Evolutionary conservation across 2,113 vertebrate species (phyloP).

Genomic region (Neofelis nebulosa): DNA sequence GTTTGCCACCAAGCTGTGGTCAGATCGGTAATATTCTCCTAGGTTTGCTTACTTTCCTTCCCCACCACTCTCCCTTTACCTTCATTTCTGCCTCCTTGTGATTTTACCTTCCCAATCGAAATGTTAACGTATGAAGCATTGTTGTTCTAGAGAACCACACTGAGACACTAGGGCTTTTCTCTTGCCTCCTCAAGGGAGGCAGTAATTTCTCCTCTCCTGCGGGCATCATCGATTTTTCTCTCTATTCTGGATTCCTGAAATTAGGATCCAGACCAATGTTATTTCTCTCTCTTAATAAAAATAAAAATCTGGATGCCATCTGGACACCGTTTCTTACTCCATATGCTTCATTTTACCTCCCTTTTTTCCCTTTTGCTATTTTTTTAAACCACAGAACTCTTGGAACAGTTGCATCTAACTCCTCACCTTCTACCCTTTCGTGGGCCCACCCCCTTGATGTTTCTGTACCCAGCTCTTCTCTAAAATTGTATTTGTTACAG

Average conservation of each 20-base stretch:
- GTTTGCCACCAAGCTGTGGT: not conserved
- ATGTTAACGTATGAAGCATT: not conserved
- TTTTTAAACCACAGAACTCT: not conserved
- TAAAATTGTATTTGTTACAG: not conserved
- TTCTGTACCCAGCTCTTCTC: not conserved
- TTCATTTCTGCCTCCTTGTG: not conserved
- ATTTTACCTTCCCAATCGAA: not conserved
- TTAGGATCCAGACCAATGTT: not conserved
- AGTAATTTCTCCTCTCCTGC: not conserved
- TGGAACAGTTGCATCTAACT: not conserved
- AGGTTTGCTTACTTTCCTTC: not conserved
- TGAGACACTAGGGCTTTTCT: not conserved
- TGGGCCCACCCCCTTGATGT: not conserved
- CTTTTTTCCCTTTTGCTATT: not conserved
- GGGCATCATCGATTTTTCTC: not conserved
- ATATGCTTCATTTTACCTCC: not conserved
- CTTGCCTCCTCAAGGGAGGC: not conserved
- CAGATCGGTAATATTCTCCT: not conserved
- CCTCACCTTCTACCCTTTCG: not conserved
- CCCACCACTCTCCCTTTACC: not conserved
- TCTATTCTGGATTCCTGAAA: not conserved
- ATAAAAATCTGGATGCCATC: not conserved
- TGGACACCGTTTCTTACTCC: not conserved
- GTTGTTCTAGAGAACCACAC: not conserved
- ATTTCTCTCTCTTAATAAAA: slow-evolving; percentile 8